These are phyloP conservation scores for Didymodactylos carnosus DNA, from an alignment of 2,888 invertebrate species.

Conservation along the genomic window DNA sequence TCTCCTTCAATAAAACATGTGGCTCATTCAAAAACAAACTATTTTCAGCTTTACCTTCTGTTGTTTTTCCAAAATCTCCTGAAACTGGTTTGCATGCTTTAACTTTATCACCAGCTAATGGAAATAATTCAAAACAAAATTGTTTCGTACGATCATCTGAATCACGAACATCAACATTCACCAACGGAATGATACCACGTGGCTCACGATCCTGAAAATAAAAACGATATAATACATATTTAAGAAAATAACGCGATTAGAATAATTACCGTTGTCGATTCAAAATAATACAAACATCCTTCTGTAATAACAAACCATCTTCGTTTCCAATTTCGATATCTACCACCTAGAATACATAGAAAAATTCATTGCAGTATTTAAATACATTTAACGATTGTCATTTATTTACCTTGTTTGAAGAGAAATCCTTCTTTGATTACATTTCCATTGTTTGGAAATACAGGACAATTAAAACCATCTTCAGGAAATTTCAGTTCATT, in stretches of 20 bases:
- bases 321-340: conserved; percentile 93
- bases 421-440: conserved; percentile 97
- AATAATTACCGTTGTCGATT: conserved; percentile 57
- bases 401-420: conserved; percentile 70
- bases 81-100: conserved; percentile 82
- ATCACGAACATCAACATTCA: conserved; percentile 73
- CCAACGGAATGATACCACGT: conserved; percentile 86
- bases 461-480: conserved; percentile 95
- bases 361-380: background rate
- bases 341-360: conserved; percentile 42
- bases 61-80: conserved; percentile 59
- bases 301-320: conserved; percentile 96
- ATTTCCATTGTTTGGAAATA: conserved; percentile 65
- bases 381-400: background rate
- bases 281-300: conserved; percentile 94
- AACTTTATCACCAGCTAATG: conserved; percentile 45
- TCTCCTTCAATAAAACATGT: too few species aligned
- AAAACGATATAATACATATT: background rate
- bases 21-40: too few species aligned
- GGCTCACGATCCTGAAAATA: conserved; percentile 62
- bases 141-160: conserved; percentile 70
- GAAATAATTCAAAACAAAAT: conserved; percentile 82
- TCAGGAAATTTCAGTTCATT: conserved; percentile 98
- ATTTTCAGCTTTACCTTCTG: conserved; percentile 56
- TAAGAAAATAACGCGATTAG: background rate